Evolutionary conservation across 2,113 vertebrate species (phyloP), one percentile per base, ranked within the genome.

Genomic region (Rana temporaria): DNA sequence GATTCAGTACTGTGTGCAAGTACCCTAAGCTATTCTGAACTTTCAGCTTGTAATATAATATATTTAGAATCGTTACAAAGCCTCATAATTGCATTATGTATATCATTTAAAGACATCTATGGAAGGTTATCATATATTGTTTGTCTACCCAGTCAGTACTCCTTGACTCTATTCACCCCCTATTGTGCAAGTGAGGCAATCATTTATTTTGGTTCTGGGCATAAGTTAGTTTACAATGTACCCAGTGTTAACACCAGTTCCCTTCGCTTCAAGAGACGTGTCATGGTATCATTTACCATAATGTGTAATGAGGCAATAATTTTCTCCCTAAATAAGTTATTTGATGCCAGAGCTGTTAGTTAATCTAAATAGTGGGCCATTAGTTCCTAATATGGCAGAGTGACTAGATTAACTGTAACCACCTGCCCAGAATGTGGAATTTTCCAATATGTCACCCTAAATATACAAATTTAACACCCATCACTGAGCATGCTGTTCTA

Each of bases 291-390:
- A 55, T 71, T 55, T 71, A 71, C 69, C 22, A 71, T 71, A 55
- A 71, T 71, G 48, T 71, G 69, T 71, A 71, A 71, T 71, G 69
- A 71, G 52, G 48, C 69, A 56, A 55, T 56, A 22, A 48, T 71
- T 71, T 71, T 52, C 69, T 71, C 69, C n/a, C 20, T 71, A 71
- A 71, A 55, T 71, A 24, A 6, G 69, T 18, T 71, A 71, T 52
- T 71, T 26, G 48, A 71, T 71, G 69, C 69, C 69, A 55, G 22
- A 52, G 55, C 48, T 55, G 24, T 55, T 55, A 71, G 48, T 55
- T 55, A 26, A 20, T 55, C 42, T 30, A 55, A 48, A 71, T 71
- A 71, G 48, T 26, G 48, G 55, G 48, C 48, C 48, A 71, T 71
- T 71, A 18, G 48, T 53, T 26, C 17, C 42, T 71, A 71, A 71